Evolutionary conservation across 2,797 vertebrate species (phyloP).

Genomic region (Eremophila alpestris): DNA sequence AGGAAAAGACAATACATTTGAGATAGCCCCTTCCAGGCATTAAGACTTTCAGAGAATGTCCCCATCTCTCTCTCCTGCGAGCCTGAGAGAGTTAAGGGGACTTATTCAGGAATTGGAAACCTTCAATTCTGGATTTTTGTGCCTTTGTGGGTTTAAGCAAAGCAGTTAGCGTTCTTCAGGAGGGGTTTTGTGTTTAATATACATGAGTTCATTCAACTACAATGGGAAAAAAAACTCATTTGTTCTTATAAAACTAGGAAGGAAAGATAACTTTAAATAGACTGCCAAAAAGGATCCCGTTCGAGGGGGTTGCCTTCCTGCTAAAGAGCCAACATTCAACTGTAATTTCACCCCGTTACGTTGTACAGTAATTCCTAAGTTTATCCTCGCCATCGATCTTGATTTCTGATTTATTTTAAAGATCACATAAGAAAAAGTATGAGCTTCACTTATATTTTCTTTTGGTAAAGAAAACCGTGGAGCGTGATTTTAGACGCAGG

Average conservation of each 20-base stretch:
- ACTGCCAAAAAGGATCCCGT: background rate
- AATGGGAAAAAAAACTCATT: conserved; percentile 53
- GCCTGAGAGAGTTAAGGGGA: conserved; percentile 28
- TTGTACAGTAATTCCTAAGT: background rate
- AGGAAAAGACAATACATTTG: conserved; percentile 14
- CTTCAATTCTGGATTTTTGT: conserved; percentile 52
- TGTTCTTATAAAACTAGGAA: conserved; percentile 48
- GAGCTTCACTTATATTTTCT: background rate
- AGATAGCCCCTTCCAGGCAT: conserved; percentile 21
- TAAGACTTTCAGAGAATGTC: conserved; percentile 4
- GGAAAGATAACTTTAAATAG: conserved; percentile 51
- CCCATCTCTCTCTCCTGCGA: background rate
- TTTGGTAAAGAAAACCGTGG: background rate
- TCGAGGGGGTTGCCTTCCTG: background rate
- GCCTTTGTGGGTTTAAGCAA: conserved; percentile 55
- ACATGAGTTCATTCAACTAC: conserved; percentile 64
- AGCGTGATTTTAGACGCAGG: background rate
- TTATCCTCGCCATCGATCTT: background rate
- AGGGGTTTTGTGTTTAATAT: conserved; percentile 63
- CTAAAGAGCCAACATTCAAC: background rate
- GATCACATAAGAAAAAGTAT: background rate
- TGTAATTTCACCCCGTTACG: background rate
- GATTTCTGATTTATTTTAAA: conserved; percentile 23
- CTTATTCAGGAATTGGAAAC: conserved; percentile 48
- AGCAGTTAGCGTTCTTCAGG: conserved; percentile 58